A percentile compares a stretch with the other conserved stretches of the same genome.
Conservation (phyloP, 2,113 vertebrate genomes). For the Hemiprocne comata region DNA sequence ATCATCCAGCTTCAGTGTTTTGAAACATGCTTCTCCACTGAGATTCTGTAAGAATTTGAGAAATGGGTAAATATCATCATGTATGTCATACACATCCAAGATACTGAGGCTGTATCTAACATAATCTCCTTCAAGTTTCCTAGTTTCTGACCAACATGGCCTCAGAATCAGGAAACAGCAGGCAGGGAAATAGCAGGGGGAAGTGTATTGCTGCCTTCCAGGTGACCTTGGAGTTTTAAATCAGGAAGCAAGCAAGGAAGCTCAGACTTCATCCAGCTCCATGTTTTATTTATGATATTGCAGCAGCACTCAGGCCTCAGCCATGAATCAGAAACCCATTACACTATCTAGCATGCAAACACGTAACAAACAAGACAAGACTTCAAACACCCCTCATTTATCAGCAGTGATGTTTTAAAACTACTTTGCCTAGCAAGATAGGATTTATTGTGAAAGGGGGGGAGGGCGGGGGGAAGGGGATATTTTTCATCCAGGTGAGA, state of each 20-base stretch:
- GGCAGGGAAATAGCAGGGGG: accelerated
- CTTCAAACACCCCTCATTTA: neutral
- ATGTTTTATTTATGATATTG: neutral
- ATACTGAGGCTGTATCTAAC: neutral
- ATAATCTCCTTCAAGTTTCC: neutral
- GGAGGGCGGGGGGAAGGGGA: accelerated
- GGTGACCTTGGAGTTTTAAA: neutral
- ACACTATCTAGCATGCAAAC: neutral
- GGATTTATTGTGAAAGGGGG: neutral
- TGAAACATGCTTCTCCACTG: neutral
- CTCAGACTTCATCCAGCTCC: neutral
- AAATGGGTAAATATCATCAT: neutral
- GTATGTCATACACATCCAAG: accelerated
- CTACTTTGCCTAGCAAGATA: neutral
- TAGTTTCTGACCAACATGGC: neutral
- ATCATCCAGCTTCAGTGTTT: neutral
- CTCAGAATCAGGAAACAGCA: neutral
- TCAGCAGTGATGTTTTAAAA: neutral
- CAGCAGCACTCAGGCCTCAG: neutral
- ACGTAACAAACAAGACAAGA: neutral
- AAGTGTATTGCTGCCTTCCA: neutral
- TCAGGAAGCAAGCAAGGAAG: neutral
- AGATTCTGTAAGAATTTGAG: neutral
- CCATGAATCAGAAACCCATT: neutral
- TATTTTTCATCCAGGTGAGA: neutral